Percentiles rank a stretch among this genome's conserved stretches.
phyloP scores from a whole-genome alignment of 2,888 invertebrate genomes.

The Dicranocentrus wangi region DNA sequence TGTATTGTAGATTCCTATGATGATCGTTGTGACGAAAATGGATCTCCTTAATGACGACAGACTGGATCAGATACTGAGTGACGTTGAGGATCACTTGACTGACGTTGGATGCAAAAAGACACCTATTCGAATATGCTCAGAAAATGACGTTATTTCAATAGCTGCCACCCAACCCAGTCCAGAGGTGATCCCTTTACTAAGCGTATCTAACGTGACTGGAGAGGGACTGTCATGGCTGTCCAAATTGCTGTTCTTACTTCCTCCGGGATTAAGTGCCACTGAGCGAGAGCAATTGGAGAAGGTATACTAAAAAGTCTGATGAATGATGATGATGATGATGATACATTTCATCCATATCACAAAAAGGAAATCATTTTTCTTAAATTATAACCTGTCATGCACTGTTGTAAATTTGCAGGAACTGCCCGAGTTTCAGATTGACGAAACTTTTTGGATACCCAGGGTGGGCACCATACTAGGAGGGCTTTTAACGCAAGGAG shows the following conservation, averaged over 20 bases:
- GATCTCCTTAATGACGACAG: conserved; percentile 82
- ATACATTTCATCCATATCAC: too few species aligned
- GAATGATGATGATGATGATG: not conserved
- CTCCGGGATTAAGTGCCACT: conserved; percentile 80
- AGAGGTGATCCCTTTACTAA: conserved; percentile 85
- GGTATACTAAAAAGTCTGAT: conserved; percentile 73
- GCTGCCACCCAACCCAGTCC: conserved; percentile 77
- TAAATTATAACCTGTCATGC: too few species aligned
- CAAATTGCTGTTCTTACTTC: conserved; percentile 88
- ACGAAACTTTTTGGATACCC: conserved; percentile 91
- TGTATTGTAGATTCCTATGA: conserved; percentile 82
- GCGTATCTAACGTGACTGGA: conserved; percentile 93
- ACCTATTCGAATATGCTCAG: conserved; percentile 80
- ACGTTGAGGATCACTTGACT: conserved; percentile 75
- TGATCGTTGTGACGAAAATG: conserved; percentile 94
- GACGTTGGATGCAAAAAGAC: conserved; percentile 75
- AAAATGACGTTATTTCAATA: conserved; percentile 84
- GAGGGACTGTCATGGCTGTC: conserved; percentile 87
- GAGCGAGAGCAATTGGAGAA: conserved; percentile 84
- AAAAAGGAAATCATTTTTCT: not conserved
- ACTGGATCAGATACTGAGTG: conserved; percentile 74
- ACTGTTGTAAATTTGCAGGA: conserved; percentile 80
- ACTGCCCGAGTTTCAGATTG: conserved; percentile 90
- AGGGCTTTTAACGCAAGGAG: conserved; percentile 88
- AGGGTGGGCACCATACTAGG: conserved; percentile 89